Evolutionary conservation across 2,888 invertebrate genomes (phyloP).

Genomic region (Drosophila tripunctata): DNA sequence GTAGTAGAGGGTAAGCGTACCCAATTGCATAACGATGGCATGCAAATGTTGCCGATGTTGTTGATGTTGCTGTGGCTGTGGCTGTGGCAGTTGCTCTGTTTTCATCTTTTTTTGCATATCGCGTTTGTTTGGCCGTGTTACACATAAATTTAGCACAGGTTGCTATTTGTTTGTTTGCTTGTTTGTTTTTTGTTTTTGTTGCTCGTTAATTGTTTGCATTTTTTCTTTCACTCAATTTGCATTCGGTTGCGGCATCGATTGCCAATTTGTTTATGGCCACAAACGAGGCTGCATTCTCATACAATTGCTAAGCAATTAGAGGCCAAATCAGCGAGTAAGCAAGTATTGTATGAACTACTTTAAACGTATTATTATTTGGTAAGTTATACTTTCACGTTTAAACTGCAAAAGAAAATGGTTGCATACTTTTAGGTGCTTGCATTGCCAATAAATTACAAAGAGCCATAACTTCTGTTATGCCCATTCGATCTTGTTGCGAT

Average conservation of each 20-base stretch:
- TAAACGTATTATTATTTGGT: no score
- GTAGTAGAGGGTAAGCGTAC: slow-evolving; percentile 8
- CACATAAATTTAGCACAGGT: slow-evolving; percentile 63
- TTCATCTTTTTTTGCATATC: slow-evolving; percentile 35
- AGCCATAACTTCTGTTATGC: no score
- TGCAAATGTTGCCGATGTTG: slow-evolving; percentile 53
- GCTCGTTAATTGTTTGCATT: slow-evolving; percentile 66
- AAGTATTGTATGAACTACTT: not conserved
- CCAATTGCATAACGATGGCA: slow-evolving; percentile 67
- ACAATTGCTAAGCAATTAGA: slow-evolving; percentile 25
- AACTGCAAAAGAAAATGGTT: not conserved
- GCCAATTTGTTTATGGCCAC: slow-evolving; percentile 60
- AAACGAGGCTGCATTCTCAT: slow-evolving; percentile 54
- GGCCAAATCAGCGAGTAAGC: slow-evolving; percentile 5
- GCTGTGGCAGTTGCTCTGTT: slow-evolving; percentile 14
- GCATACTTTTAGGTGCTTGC: not conserved
- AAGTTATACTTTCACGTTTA: no score
- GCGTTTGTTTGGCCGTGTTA: slow-evolving; percentile 56
- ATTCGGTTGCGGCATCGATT: slow-evolving; percentile 71
- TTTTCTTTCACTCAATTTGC: slow-evolving; percentile 31
- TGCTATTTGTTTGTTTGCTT: slow-evolving; percentile 29
- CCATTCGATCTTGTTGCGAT: no score
- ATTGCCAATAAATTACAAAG: no score
- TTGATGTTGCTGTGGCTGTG: slow-evolving; percentile 2
- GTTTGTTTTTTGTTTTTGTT: slow-evolving; percentile 17